Base-by-base conservation (phyloP, 2,888 invertebrate genomes). In the Timema cristinae region DNA sequence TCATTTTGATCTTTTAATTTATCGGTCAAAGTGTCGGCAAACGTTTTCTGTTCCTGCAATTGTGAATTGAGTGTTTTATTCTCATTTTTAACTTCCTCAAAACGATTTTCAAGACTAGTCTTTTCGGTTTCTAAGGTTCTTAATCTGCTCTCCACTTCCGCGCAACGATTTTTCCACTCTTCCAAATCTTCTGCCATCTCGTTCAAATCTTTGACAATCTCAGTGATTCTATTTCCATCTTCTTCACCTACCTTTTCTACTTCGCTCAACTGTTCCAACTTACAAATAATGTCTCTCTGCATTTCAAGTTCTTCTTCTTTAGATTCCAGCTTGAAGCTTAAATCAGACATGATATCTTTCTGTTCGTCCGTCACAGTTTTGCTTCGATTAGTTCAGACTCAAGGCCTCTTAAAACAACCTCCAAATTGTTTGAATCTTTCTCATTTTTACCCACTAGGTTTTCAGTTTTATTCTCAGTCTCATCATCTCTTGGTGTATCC, bases 291-390 rank as follows among this genome's bases (percentile, higher is more conserved):
- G 66, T 73, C 73, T 11, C 16, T 54, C 16, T 73, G 73, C 59
- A 71, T 15, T 63, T 78, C 77, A 1, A 86, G 78, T 77, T 82
- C 84, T 68, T 83, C 84, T 51, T 82, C 80, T 66, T 79, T 80
- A 1, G 77, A 86, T 69, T 85, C 81, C 74, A 91, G 81, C 75
- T 83, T 85, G 63, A 84, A 84, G 74, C 88, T 88, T 75, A 91
- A 80, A 50, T 85, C 83, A 63, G 85, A 83, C 6, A 87, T 80
- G 75, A 85, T 81, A 10, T 80, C 80, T 76, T 88, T 89, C 76
- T 91, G 86, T 73, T 88, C 85, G 73, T 86, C 85, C 68, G 90
- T 88, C 0, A 88, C 32, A 79, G 89, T 88, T 50, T 90, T 84
- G 77, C 90, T 77, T 85, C 86, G 75, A 89, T 88, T 67, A 91